Evolutionary conservation across 2,888 invertebrate species (phyloP).

Genomic region (Lepetodrilus schrolli): DNA sequence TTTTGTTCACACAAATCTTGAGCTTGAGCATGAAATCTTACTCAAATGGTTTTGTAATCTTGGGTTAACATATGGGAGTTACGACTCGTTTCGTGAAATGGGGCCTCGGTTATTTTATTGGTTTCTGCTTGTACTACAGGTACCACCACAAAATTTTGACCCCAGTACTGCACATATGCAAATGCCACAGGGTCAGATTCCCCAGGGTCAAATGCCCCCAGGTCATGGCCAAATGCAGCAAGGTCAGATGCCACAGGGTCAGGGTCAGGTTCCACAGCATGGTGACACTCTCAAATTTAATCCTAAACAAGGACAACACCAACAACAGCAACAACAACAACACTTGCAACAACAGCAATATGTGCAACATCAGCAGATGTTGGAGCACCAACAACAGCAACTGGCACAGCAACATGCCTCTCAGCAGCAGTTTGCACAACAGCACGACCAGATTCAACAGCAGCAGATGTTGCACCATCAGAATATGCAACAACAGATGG

Average conservation of each 20-base stretch:
- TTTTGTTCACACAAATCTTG: no score
- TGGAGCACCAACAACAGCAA: constrained; percentile 38
- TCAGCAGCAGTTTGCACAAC: constrained; percentile 33
- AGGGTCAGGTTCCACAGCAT: not conserved
- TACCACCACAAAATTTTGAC: constrained; percentile 21
- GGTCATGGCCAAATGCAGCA: constrained; percentile 5
- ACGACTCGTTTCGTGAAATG: not conserved
- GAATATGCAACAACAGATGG: constrained; percentile 31
- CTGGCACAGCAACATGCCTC: constrained; percentile 49
- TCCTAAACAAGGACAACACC: constrained; percentile 32
- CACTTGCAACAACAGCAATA: constrained; percentile 35
- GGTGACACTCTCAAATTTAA: not conserved
- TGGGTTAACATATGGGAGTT: not conserved
- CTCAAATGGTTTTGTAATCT: no score
- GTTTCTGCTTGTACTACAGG: not conserved
- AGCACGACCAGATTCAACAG: constrained; percentile 33
- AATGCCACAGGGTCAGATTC: constrained; percentile 39
- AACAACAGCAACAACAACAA: constrained; percentile 28
- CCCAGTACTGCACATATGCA: constrained; percentile 53
- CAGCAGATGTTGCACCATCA: constrained; percentile 27
- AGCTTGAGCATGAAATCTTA: no score
- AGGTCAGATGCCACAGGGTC: not conserved
- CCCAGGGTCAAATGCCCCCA: constrained; percentile 28
- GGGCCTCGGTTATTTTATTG: not conserved
- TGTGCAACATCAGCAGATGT: constrained; percentile 33